Base-by-base conservation (phyloP, 2,797 vertebrate species). In the Gadopsis marmoratus region DNA sequence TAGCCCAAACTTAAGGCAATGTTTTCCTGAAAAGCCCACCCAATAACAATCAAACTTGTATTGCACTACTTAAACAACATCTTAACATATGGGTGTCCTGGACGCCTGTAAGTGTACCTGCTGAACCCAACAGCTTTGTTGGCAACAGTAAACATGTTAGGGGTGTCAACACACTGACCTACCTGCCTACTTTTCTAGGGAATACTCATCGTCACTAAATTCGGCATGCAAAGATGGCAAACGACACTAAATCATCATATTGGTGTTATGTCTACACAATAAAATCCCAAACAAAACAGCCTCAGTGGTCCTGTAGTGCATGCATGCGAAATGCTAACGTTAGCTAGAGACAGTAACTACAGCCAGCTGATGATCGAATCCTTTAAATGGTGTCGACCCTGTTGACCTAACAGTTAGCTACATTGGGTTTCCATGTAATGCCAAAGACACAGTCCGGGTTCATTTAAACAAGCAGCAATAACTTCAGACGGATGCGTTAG, bases 301-400 rank as follows among this genome's bases (percentile, higher is more conserved):
- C 39, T 37, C 11, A 37, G 0, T 41, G 10, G 13, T 9, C 47
- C 17, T 11, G 9, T 21, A 19, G 17, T 58, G 6, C 19, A 19
- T 47, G 17, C 55, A 7, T 37, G 37, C 11, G 39, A 12, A 21
- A 77, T 23, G 65, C 77, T 65, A 60, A 61, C n/a, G 31, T 35
- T 62, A 62, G 62, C 66, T 29, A 19, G 14, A 0, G 16, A 14
- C 50, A 48, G 11, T 59, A 8, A 10, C n/a, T 5, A 17, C 53
- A 29, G 39, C 29, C 7, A 70, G 35, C 50, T 13, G 13, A 50
- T 12, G n/a, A 63, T 65, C 45, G 51, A 29, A 61, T 77, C 79
- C 60, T 83, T 80, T 76, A 85, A 87, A 74, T 65, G 45, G 45
- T 7, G 16, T 33, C 82, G 58, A 81, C 54, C 77, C 39, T 26